Percentiles rank a stretch among this genome's conserved stretches.
phyloP scores from a whole-genome alignment of 2,797 vertebrate species.

The Passerculus sandwichensis region DNA sequence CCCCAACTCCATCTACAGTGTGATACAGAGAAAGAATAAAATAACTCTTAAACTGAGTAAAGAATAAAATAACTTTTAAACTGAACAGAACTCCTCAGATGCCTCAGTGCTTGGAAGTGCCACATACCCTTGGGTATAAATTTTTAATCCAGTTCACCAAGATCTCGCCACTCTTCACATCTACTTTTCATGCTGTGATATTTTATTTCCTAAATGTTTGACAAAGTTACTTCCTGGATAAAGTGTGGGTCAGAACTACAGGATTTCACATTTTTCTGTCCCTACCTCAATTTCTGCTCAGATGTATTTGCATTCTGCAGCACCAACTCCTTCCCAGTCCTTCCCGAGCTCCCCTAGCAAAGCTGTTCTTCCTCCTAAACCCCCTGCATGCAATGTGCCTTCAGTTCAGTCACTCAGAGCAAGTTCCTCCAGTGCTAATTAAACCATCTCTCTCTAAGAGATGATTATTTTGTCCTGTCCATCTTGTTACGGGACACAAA shows the following conservation, averaged over 20 bases:
- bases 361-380: background rate
- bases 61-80: background rate
- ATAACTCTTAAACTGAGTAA: background rate
- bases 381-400: background rate
- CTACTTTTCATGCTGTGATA: background rate
- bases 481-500: too few species aligned
- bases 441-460: background rate
- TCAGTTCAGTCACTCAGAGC: background rate
- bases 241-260: background rate
- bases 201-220: background rate
- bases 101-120: background rate
- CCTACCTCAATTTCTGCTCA: background rate
- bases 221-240: background rate
- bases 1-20: background rate
- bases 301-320: background rate
- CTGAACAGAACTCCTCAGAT: background rate
- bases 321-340: background rate
- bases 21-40: background rate
- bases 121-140: background rate
- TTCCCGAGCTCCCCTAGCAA: background rate
- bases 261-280: background rate
- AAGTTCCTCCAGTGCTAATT: background rate
- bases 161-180: rapidly evolving
- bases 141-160: background rate
- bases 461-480: background rate